Conservation (phyloP, 2,113 vertebrate genomes). For the Scortum barcoo region DNA sequence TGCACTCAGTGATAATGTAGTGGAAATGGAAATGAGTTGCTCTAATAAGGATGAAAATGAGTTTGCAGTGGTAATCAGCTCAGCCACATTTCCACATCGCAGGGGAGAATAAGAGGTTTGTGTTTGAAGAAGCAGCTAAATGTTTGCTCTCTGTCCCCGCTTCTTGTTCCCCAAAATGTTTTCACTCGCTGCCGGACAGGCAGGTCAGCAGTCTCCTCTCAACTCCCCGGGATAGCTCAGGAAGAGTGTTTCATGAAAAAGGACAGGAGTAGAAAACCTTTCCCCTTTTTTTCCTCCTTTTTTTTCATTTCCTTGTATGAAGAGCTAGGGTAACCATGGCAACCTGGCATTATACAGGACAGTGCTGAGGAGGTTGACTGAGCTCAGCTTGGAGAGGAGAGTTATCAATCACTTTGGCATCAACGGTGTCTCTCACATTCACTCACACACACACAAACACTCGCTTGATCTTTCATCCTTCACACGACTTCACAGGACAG, state of each 20-base stretch:
- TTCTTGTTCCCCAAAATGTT: neutral
- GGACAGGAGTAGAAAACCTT: constrained; percentile 28
- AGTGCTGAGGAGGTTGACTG: constrained; percentile 59
- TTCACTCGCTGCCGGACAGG: constrained; percentile 13
- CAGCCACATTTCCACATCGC: constrained; percentile 21
- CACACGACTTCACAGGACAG: constrained; percentile 15
- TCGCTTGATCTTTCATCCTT: constrained; percentile 31
- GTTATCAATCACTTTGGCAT: constrained; percentile 74
- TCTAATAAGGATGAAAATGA: constrained; percentile 61
- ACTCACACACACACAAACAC: constrained; percentile 3
- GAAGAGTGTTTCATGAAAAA: constrained; percentile 20
- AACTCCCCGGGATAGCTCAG: constrained; percentile 26
- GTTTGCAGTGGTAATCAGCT: constrained; percentile 57
- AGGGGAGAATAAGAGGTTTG: constrained; percentile 10
- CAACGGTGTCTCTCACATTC: constrained; percentile 4
- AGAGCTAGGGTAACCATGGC: constrained; percentile 77
- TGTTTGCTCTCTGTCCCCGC: constrained; percentile 2
- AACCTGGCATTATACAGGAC: constrained; percentile 73
- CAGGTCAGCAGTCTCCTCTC: constrained; percentile 22
- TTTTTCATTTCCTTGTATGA: constrained; percentile 52
- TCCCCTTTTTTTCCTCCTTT: neutral
- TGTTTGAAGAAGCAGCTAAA: constrained; percentile 27
- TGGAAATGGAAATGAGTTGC: constrained; percentile 65
- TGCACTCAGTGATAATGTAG: constrained; percentile 32
- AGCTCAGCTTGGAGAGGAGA: constrained; percentile 53